Evolutionary conservation across 2,888 invertebrate genomes (phyloP), one percentile per base, ranked within the genome.

Genomic region (Bruchidius siliquastri): DNA sequence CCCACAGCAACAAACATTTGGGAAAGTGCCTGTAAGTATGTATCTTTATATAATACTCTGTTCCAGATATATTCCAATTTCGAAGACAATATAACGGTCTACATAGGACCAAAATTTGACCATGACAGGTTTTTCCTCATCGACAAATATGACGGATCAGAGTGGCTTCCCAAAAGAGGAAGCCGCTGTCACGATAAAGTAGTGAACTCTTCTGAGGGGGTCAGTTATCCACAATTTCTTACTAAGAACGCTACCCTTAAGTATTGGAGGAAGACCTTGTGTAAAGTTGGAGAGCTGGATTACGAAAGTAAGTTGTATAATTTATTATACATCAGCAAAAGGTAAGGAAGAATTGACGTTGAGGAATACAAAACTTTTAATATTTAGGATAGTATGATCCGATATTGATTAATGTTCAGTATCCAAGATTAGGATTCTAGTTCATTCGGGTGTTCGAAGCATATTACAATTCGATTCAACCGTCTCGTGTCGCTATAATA

Each of bases 261-360:
- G 18, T 92, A 92, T 81, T 92, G 92, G 88, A 88, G 93, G 72
- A 92, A 92, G 80, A 90, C 92, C 0, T 87, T 92, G 6, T 93
- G 93, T 83, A 90, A 91, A 82, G 87, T 89, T 0, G 88, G 90
- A 80, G 88, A 90, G 20, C 85, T 92, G 0, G 86, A 88, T 75
- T 92, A 88, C 81, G 87, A 88, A 77, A 85, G 91, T 90, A 82
- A 83, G 84, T 81, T 67, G n/a, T 67, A 26, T 26, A 26, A 26
- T 26, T 2, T 26, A 8, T 8, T 4, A 26, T 26, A 8, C 3
- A 26, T 26, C 26, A 26, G 26, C 26, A 26, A 26, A 26, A 26
- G 26, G 8, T 26, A 26, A 26, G 26, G n/a, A n/a, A n/a, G n/a
- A n/a, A n/a, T n/a, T n/a, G n/a, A n/a, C n/a, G n/a, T n/a, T n/a